Base-by-base conservation (phyloP, 1,140 invertebrate species). In the Cylas formicarius region DNA sequence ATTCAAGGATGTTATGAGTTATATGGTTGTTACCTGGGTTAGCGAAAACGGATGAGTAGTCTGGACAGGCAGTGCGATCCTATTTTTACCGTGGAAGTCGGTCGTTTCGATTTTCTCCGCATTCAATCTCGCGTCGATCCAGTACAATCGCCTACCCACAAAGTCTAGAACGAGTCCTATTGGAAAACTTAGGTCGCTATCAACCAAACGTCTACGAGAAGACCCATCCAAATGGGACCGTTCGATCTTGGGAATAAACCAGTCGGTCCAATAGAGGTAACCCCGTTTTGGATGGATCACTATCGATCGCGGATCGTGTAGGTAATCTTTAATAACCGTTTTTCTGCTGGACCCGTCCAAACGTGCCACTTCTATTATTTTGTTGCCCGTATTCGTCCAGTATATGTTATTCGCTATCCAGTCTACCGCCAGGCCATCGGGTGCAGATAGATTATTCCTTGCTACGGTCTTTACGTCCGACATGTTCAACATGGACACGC, bases 151-250 rank as follows among this genome's bases (percentile, higher is more conserved):
- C 46, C 76, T 76, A 28, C 75, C 79, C 27, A 78, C 73, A 54
- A 82, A 88, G 67, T 97, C 94, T 13, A 98, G 77, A 0, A 87
- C 81, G 2, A 98, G 70, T 0, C 90, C 92, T 60, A 93, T 94
- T 0, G 93, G 92, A 72, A 92, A 92, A 11, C 79, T 82, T 2
- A 97, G 65, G 53, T 88, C 81, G 3, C 77, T 75, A 6, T 76
- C 74, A 0, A 97, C 73, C 24, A 97, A 81, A 0, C 77, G 69
- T 38, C 73, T 78, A 20, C 89, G 72, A 43, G 78, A 73, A 0
- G 77, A 77, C 1, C 93, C 93, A 66, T 97, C 92, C 56, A 96
- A 67, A 29, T 72, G 76, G 13, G 87, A 78, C 28, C 88, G 71
- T 67, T 95, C 89, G 47, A 97, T 95, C 53, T 80, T 81, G 0